Evolutionary conservation across 2,888 invertebrate species (phyloP), one percentile per base, ranked within the genome.

Genomic region (Willowsia nigromaculata): DNA sequence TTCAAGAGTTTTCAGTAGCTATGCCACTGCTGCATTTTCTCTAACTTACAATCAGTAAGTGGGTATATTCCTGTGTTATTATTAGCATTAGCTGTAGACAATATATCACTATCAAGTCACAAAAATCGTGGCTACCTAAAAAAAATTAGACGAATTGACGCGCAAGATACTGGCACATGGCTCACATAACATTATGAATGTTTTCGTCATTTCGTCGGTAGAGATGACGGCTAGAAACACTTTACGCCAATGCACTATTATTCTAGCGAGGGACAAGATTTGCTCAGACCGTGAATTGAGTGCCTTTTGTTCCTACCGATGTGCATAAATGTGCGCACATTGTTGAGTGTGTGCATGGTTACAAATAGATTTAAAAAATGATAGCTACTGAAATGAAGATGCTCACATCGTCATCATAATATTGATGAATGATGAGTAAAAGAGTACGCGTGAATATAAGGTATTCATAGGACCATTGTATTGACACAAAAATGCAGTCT

Each of bases 401-500:
- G 22, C 40, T 71, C 40, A 22, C 40, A 71, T 71, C 50, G 7
- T 56, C 22, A 25, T 56, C 56, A 25, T 56, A 33, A 33, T 65
- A n/a, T 33, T 30, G 15, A 33, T 33, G n/a, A 65, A 33, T 13
- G 33, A 33, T 65, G 22, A 33, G 65, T 65, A 65, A 65, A 62
- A 65, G 33, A 15, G 65, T 33, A 30, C 65, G n/a, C n/a, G 65
- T 65, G 30, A 56, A 56, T 56, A 56, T 6, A 2, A 2, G 11
- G 9, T 56, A 4, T 65, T 37, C 56, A 62, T 62, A 30, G 30
- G 68, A 22, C 40, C 40, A 71, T 71, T 71, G 22, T 71, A 40
- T 71, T 71, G 40, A 40, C 68, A 71, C 40, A 71, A 27, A 65
- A 65, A 68, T 71, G 40, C 1, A 68, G 33, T n/a, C 65, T 40